Conservation (phyloP, 2,888 invertebrate genomes). For the Artemia sinica region DNA sequence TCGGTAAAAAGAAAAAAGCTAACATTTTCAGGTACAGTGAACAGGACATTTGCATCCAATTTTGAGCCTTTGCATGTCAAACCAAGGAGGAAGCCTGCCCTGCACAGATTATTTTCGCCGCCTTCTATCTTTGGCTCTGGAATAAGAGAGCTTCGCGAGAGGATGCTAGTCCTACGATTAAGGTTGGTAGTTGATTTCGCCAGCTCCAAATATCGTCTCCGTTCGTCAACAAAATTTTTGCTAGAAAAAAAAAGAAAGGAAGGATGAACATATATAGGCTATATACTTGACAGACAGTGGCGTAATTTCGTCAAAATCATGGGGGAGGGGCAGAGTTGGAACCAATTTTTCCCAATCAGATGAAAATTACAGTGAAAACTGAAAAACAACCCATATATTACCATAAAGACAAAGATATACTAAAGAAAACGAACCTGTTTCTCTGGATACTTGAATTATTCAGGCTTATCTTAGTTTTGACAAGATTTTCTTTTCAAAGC, state of each 20-base stretch:
- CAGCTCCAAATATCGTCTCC: conserved; percentile 8
- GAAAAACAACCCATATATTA: too few relatives aligned
- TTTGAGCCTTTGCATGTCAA: conserved; percentile 6
- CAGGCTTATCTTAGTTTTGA: too few relatives aligned
- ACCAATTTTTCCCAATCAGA: too few relatives aligned
- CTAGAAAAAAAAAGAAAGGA: background rate
- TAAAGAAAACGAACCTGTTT: too few relatives aligned
- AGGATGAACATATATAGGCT: too few relatives aligned
- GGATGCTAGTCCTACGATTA: background rate
- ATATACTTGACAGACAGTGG: too few relatives aligned
- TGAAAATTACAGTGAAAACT: too few relatives aligned
- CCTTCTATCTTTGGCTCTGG: background rate
- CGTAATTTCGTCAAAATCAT: too few relatives aligned
- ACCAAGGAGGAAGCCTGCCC: conserved; percentile 2
- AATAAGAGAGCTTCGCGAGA: background rate
- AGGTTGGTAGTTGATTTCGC: background rate
- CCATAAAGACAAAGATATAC: too few relatives aligned
- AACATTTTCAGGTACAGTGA: conserved; percentile 9
- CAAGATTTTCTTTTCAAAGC: too few relatives aligned
- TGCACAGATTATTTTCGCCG: background rate
- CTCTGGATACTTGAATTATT: too few relatives aligned
- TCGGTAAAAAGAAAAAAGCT: background rate
- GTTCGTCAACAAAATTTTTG: background rate
- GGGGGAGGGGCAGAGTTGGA: too few relatives aligned
- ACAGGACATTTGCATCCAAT: background rate